These are phyloP conservation scores for Nomada hirtipes DNA, from an alignment of 2,888 invertebrate species.

Conservation along the genomic window DNA sequence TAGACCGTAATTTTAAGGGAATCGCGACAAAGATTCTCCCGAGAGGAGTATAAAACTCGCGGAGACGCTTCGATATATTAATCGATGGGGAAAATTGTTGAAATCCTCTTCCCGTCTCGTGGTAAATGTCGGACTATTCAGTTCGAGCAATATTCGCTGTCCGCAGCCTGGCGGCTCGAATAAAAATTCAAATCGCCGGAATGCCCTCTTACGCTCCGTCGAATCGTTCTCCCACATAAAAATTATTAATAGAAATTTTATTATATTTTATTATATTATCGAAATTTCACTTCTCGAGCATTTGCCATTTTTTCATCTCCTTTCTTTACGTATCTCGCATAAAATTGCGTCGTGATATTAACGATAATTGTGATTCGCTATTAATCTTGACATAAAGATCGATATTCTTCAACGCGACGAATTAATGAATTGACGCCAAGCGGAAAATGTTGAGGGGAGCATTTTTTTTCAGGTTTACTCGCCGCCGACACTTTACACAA, in stretches of 20 bases:
- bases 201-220: not conserved
- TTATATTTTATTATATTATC: no score
- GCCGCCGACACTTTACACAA: slow-evolving; percentile 19
- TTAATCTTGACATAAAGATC: no score
- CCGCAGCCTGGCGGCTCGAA: not conserved
- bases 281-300: no score
- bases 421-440: not conserved
- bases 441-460: not conserved
- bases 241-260: no score
- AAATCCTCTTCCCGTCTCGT: not conserved
- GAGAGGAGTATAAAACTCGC: not conserved
- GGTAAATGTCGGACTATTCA: not conserved
- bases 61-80: not conserved
- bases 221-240: no score
- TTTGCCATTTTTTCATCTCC: no score
- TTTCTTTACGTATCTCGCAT: no score
- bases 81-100: not conserved
- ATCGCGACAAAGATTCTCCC: not conserved
- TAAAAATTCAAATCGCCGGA: not conserved
- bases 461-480: slow-evolving; percentile 10
- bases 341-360: no score
- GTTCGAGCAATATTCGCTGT: not conserved
- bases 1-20: slow-evolving; percentile 47
- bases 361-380: no score
- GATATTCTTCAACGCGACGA: no score